Evolutionary conservation across 2,113 vertebrate species (phyloP).

Genomic region (Chaetodon trifascialis): DNA sequence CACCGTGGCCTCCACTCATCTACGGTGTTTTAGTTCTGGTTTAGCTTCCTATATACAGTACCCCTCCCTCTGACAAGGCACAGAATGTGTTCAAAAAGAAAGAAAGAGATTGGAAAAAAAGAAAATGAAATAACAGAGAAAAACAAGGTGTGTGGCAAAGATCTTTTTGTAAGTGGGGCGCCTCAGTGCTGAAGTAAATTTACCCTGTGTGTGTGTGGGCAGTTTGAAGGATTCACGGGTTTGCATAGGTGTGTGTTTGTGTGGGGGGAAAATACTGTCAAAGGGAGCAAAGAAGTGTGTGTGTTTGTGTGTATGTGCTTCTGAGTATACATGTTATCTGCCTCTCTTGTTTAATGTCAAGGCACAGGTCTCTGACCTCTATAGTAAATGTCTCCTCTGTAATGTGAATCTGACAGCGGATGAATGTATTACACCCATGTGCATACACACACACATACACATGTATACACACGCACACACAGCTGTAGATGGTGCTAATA

Average conservation of each 20-base stretch:
- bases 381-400: constrained; percentile 42
- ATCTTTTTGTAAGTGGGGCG: background rate
- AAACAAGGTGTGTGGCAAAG: background rate
- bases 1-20: constrained; percentile 19
- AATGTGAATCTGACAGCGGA: constrained; percentile 36
- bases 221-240: background rate
- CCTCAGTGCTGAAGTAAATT: background rate
- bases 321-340: constrained; percentile 18
- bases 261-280: background rate
- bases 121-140: background rate
- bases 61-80: background rate
- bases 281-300: background rate
- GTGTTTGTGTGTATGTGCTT: background rate
- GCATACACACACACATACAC: constrained; percentile 4
- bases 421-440: constrained; percentile 9
- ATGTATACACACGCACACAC: background rate
- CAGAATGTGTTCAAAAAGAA: background rate
- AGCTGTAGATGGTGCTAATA: constrained; percentile 35
- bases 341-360: constrained; percentile 55
- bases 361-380: constrained; percentile 48
- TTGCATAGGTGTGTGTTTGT: background rate
- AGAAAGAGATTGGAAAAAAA: background rate
- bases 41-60: constrained; percentile 8
- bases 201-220: background rate
- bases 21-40: constrained; percentile 9